phyloP scores from a whole-genome alignment of 2,797 vertebrate species.

The Luscinia megarhynchos region DNA sequence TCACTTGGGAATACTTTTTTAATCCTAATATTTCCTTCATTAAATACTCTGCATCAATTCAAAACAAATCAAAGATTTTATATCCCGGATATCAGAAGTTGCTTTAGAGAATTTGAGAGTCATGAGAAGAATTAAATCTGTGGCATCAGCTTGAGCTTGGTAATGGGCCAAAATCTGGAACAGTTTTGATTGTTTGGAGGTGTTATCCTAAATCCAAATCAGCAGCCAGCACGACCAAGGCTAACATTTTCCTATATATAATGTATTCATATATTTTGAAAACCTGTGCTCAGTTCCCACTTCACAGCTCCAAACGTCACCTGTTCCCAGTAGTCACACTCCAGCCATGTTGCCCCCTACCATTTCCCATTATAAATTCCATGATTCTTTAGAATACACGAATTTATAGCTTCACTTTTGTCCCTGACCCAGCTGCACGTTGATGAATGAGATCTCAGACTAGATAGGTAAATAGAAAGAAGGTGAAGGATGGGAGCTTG shows the following conservation, averaged over 20 bases:
- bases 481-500: constrained; percentile 39
- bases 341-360: background rate
- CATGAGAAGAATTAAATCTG: background rate
- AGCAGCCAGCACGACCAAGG: background rate
- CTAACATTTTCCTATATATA: background rate
- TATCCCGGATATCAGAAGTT: background rate
- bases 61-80: background rate
- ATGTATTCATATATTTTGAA: background rate
- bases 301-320: background rate
- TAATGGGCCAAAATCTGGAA: background rate
- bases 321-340: background rate
- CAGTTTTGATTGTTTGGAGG: background rate
- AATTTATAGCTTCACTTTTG: constrained; percentile 39
- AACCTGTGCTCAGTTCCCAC: background rate
- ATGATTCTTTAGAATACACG: constrained; percentile 27
- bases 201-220: background rate
- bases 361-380: background rate
- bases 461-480: constrained; percentile 68
- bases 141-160: background rate
- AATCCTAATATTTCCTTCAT: background rate
- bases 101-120: background rate
- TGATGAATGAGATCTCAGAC: constrained; percentile 69
- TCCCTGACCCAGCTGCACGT: background rate
- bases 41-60: background rate
- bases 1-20: background rate